A percentile compares a stretch with the other conserved stretches of the same genome.
These are phyloP conservation scores for Pomatorhinus ruficollis DNA, from an alignment of 2,113 vertebrate genomes.

Conservation along the genomic window DNA sequence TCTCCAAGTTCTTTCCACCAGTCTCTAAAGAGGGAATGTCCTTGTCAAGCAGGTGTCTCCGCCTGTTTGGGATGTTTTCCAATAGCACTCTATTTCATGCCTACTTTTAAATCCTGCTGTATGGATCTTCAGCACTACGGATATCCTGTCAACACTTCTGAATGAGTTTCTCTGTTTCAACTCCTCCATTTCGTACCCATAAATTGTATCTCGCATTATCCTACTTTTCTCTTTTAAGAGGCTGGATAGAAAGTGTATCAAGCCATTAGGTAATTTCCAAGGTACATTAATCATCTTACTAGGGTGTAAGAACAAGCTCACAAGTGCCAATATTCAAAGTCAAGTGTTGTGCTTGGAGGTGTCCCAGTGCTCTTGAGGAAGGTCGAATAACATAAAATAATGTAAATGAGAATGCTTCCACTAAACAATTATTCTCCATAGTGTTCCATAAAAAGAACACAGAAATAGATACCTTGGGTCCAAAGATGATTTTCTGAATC, in stretches of 20 bases:
- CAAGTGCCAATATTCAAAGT: not conserved
- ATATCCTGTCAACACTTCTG: not conserved
- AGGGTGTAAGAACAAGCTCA: not conserved
- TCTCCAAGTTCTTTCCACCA: not conserved
- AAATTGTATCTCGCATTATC: not conserved
- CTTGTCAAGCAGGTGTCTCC: not conserved
- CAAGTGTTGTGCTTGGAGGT: not conserved
- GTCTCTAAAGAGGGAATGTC: not conserved
- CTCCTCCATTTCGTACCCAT: not conserved
- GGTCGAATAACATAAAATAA: not conserved
- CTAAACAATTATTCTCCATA: not conserved
- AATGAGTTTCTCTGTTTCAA: not conserved
- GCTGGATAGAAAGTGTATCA: not conserved
- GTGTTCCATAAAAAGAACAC: not conserved
- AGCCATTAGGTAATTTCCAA: slow-evolving; percentile 25
- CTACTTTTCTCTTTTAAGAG: not conserved
- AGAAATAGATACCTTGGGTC: not conserved
- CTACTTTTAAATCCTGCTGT: not conserved
- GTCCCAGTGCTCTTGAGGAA: not conserved
- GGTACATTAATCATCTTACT: not conserved
- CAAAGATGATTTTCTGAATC: not conserved
- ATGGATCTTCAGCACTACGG: not conserved
- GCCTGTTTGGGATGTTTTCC: not conserved
- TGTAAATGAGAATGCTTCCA: not conserved
- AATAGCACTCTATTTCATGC: not conserved